A percentile compares a stretch with the other conserved stretches of the same genome.
phyloP scores from a whole-genome alignment of 1,140 invertebrate genomes.

The Drosophila murphyi region DNA sequence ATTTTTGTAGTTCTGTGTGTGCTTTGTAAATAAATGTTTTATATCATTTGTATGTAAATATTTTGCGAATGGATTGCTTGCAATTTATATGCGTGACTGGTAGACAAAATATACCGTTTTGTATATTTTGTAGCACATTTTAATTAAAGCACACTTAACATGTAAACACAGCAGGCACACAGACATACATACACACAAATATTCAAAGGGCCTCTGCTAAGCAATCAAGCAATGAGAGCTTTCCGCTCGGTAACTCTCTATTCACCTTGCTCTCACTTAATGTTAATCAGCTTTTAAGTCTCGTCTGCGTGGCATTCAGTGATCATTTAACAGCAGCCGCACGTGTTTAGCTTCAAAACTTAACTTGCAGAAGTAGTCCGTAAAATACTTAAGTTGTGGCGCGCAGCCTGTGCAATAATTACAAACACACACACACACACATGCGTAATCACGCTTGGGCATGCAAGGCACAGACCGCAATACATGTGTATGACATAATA shows the following conservation, averaged over 20 bases:
- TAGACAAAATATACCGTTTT: conserved; percentile 61
- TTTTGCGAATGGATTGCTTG: conserved; percentile 70
- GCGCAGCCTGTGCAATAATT: conserved; percentile 43
- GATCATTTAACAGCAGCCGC: conserved; percentile 45
- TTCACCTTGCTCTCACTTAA: conserved; percentile 18
- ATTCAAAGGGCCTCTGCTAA: conserved; percentile 1
- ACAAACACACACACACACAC: conserved; percentile 34
- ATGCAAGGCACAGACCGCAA: conserved; percentile 38
- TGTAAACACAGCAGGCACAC: neutral
- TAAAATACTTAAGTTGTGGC: conserved; percentile 10
- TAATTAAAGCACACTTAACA: conserved; percentile 50
- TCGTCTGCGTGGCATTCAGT: conserved; percentile 65
- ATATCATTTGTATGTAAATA: conserved; percentile 29
- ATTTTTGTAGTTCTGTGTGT: neutral
- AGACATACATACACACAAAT: neutral
- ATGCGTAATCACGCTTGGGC: conserved; percentile 4
- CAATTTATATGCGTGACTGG: conserved; percentile 68
- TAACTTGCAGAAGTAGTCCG: too few species aligned
- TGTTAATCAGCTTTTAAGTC: conserved; percentile 46
- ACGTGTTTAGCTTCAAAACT: conserved; percentile 33
- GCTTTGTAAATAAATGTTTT: conserved; percentile 58
- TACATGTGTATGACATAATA: conserved; percentile 76
- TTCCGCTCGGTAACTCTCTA: conserved; percentile 9
- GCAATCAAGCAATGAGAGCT: neutral
- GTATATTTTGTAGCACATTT: conserved; percentile 58